A percentile compares a stretch with the other conserved stretches of the same genome.
These are phyloP conservation scores for Drosophila pseudoobscura DNA, from an alignment of 1,140 invertebrate species.

Conservation along the genomic window DNA sequence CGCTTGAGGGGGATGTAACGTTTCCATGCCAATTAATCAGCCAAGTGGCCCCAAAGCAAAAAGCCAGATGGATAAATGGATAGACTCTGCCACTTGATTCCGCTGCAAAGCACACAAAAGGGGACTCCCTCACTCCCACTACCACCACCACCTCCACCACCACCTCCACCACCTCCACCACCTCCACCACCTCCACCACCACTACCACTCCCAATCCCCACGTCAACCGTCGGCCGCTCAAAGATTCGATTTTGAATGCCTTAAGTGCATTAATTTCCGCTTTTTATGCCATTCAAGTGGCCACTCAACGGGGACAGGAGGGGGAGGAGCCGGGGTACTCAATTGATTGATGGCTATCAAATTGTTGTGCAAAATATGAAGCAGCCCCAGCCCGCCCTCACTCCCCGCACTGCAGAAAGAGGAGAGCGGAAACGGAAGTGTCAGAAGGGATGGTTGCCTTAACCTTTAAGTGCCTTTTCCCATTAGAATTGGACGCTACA, in stretches of 20 bases:
- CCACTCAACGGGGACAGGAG: conserved; percentile 33
- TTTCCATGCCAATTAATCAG: conserved; percentile 67
- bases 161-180: too few relatives aligned
- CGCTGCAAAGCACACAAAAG: conserved; percentile 14
- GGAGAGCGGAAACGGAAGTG: conserved; percentile 34
- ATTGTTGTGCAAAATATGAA: conserved; percentile 57
- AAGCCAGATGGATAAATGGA: background rate
- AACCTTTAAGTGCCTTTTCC: too few relatives aligned
- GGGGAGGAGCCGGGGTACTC: background rate
- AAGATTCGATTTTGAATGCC: conserved; percentile 50
- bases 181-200: too few relatives aligned
- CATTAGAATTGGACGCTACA: too few relatives aligned
- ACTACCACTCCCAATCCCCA: background rate
- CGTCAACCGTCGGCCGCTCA: conserved; percentile 1
- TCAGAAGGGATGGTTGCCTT: background rate
- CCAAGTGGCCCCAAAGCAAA: conserved; percentile 49
- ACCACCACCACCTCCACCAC: too few relatives aligned
- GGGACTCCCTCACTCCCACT: background rate
- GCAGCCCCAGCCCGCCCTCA: conserved; percentile 3
- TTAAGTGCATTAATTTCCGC: conserved; percentile 79
- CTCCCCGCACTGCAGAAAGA: conserved; percentile 8
- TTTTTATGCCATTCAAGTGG: conserved; percentile 70
- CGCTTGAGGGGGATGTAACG: too few relatives aligned
- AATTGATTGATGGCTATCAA: conserved; percentile 68
- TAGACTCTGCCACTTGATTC: conserved; percentile 21